Evolutionary conservation across 2,888 invertebrate genomes (phyloP), one percentile per base, ranked within the genome.

Genomic region (Druceiella hillmani): DNA sequence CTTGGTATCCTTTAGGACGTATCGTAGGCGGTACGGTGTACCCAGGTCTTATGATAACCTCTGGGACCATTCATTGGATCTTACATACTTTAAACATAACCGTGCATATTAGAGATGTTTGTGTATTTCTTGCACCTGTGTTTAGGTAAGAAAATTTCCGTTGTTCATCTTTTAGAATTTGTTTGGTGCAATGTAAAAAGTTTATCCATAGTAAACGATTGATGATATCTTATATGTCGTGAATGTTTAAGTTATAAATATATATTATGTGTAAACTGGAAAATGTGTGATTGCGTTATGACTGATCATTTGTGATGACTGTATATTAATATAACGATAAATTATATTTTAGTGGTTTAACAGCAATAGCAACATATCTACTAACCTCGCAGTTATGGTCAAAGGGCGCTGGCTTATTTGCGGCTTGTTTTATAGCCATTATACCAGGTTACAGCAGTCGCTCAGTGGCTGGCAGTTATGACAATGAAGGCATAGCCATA

Each of bases 1-100:
- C 99, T 34, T 99, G 99, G 99, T 99, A 99, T 62, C 99, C 99
- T 1, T 70, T 99, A 36, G 95, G 99, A 1, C 81, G 99, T 49
- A 99, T 99, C 53, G 99, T 99, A 25, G 99, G 99, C 29, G 99
- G 99, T 44, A 99, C 99, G 1, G 98, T 99, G 24, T 99, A 98
- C 63, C 99, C 99, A 13, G 99, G 99, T 24, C 76, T 99, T 44
- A 99, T 99, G 99, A 82, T 99, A 46, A 99, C 99, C 20, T 99
- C 98, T 5, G 99, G 98, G 38, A 81, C 89, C 24, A 97, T 99
- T 56, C 97, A 99, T 61, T 93, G 93, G 70, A 62, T 95, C 36
- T 73, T 99, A 36, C 90, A 92, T 60, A 69, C 86, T 32, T 67
- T 99, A 32, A 89, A 99, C 65, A 95, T 99, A 64, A 94, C 98